Evolutionary conservation across 1,140 invertebrate species (phyloP).

Genomic region (Spodoptera frugiperda): DNA sequence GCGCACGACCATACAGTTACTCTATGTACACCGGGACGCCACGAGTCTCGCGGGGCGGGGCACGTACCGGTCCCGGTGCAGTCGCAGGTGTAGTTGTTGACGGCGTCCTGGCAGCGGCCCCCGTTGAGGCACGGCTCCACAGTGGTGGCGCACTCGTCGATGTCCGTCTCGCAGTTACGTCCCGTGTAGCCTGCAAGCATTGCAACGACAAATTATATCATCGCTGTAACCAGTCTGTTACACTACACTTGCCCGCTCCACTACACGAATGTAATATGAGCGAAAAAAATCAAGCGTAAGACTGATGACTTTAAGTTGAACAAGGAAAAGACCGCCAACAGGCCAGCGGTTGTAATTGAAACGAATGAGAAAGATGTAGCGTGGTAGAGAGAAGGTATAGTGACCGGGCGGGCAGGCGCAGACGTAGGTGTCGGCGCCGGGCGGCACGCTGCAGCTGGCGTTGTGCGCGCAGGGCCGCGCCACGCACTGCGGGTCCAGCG

Average conservation of each 20-base stretch:
- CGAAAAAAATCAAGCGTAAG: too few species aligned
- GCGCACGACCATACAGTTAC: background rate
- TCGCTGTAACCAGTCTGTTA: background rate
- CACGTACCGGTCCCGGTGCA: constrained; percentile 88
- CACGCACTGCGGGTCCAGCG: constrained; percentile 90
- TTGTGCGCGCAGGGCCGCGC: constrained; percentile 91
- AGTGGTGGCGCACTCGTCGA: constrained; percentile 90
- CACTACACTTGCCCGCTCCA: background rate
- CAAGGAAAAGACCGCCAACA: too few species aligned
- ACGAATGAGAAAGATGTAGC: too few species aligned
- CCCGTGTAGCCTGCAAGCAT: constrained; percentile 79
- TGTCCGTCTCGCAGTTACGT: constrained; percentile 87
- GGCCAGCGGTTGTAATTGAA: too few species aligned
- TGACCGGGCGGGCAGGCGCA: constrained; percentile 88
- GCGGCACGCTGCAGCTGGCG: constrained; percentile 88
- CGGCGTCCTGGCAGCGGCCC: constrained; percentile 92
- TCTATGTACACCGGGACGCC: too few species aligned
- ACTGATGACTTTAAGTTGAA: too few species aligned
- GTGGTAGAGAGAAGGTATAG: too few species aligned
- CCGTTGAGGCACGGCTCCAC: constrained; percentile 93
- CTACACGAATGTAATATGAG: background rate
- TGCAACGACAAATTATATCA: background rate
- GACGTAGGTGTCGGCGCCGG: constrained; percentile 86
- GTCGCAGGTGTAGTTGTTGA: constrained; percentile 93
- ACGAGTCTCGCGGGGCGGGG: too few species aligned